Evolutionary conservation across 2,888 invertebrate genomes (phyloP), one percentile per base, ranked within the genome.

Genomic region (Oligia fasciuncula): DNA sequence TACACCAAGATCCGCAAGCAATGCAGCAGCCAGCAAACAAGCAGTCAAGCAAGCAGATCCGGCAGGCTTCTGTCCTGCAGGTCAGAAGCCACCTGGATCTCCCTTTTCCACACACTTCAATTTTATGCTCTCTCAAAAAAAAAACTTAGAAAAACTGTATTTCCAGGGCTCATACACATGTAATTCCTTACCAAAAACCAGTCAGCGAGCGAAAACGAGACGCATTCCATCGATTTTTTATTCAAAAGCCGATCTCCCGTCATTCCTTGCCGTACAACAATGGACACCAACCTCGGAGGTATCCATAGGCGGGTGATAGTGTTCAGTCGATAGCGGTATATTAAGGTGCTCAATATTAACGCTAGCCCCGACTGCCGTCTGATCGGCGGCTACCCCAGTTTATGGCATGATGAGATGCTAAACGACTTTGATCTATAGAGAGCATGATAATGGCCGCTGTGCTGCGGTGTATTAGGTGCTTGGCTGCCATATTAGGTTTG

Each of bases 281-380:
- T 85, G 87, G 78, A 85, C 46, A 43, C 46, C 5, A 14, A 72
- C 65, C 40, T 35, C 60, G 35, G 29, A 77, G 69, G 70, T 73
- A 87, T 79, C 83, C 83, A 83, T 75, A 67, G 80, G 65, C 84
- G 83, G 84, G 85, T 84, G 85, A 85, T 87, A 87, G 85, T 87
- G 80, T 76, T 65, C 87, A 69, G 69, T 84, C 80, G 85, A 84
- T 85, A 85, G 87, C 87, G 85, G 85, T 80, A 84, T 84, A 85
- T 85, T 80, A 87, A 87, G 87, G 85, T 87, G 85, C 85, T 85
- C 77, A 80, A 85, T 80, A 84, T 84, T 87, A 85, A 85, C 80
- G 87, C 77, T 40, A 70, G 81, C 63, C 65, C 71, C 71, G 71
- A 57, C 80, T 83, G 86, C 70, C 73, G 84, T 57, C 85, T 54